Evolutionary conservation across 1,140 invertebrate species (phyloP).

Genomic region (Macrocentrus cingulum): DNA sequence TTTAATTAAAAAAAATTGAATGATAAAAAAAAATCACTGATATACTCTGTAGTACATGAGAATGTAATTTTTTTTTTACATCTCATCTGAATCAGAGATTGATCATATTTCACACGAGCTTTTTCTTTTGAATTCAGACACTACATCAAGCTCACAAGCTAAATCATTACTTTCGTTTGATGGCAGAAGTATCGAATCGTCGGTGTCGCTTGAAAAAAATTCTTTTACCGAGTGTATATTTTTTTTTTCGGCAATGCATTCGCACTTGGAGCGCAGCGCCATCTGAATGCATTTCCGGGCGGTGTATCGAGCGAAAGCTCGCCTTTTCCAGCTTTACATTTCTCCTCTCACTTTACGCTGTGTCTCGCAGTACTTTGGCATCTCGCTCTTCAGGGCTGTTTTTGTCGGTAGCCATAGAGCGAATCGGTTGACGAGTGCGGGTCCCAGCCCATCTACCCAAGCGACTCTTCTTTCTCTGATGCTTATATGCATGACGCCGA

Average conservation of each 20-base stretch:
- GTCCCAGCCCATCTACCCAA: not conserved
- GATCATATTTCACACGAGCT: conserved; percentile 12
- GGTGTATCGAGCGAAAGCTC: conserved; percentile 16
- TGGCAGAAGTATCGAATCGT: conserved; percentile 10
- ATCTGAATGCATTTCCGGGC: conserved; percentile 25
- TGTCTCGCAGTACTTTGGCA: not conserved
- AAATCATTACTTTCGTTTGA: conserved; percentile 8
- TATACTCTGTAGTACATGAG: too few relatives aligned
- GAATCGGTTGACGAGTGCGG: conserved; percentile 17
- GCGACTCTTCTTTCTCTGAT: not conserved
- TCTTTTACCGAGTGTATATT: not conserved
- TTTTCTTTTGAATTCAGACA: not conserved
- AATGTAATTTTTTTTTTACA: too few relatives aligned
- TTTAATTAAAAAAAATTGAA: too few relatives aligned
- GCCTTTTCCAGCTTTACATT: not conserved
- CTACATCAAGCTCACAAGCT: conserved; percentile 1
- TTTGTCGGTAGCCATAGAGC: conserved; percentile 16
- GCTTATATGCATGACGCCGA: conserved; percentile 3
- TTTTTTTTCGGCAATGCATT: not conserved
- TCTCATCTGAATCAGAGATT: conserved; percentile 6
- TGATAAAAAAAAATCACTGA: too few relatives aligned
- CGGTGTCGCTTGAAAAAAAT: not conserved
- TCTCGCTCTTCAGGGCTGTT: not conserved
- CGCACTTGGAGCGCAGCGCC: not conserved
- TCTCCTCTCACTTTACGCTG: not conserved